phyloP scores from a whole-genome alignment of 2,797 vertebrate species.

The Tympanoctomys barrerae region DNA sequence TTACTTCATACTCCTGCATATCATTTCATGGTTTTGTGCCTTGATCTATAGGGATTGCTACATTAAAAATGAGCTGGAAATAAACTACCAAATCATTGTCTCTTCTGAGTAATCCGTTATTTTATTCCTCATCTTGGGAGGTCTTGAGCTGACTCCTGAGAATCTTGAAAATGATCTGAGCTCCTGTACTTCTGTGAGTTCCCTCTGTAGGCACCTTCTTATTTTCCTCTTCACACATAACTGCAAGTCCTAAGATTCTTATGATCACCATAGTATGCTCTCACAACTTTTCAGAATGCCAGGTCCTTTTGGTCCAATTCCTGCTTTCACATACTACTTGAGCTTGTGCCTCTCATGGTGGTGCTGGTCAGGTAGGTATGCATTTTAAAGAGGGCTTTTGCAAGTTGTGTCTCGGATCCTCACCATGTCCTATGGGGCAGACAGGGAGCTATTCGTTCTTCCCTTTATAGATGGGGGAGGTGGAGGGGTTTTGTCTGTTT shows the following conservation, averaged over 20 bases:
- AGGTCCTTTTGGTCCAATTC: not conserved
- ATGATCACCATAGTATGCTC: not conserved
- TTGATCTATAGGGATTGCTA: not conserved
- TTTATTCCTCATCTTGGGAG: not conserved
- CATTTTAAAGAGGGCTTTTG: not conserved
- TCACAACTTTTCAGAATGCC: not conserved
- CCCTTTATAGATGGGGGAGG: not conserved
- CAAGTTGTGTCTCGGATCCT: not conserved
- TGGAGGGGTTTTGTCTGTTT: not conserved
- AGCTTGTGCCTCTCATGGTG: accelerated
- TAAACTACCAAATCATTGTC: not conserved
- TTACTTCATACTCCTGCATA: not conserved
- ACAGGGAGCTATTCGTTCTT: not conserved
- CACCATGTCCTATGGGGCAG: accelerated
- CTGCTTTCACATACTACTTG: not conserved
- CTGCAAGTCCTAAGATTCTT: not conserved
- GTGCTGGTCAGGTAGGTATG: not conserved
- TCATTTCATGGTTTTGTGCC: not conserved
- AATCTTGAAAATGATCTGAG: not conserved
- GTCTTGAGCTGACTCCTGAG: not conserved
- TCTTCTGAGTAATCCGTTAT: not conserved
- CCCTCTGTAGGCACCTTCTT: not conserved
- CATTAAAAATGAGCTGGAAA: constrained; percentile 9
- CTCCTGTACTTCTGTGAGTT: not conserved
- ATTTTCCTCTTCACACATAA: not conserved